Evolutionary conservation across 2,113 vertebrate genomes (phyloP).

Genomic region (Charadrius vociferus): DNA sequence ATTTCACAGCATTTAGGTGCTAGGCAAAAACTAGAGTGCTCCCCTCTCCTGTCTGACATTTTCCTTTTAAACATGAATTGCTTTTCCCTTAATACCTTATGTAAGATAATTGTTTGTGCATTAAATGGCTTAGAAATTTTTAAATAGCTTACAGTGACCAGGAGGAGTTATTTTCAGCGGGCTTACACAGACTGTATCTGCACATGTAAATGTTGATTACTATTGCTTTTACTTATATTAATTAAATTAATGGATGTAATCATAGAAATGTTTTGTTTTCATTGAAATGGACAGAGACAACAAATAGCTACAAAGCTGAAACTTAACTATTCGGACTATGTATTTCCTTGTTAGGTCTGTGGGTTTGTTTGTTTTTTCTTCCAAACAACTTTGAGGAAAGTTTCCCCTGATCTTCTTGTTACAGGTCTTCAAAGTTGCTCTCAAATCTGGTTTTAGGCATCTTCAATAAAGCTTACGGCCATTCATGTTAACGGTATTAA

Average conservation of each 20-base stretch:
- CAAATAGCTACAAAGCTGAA: not conserved
- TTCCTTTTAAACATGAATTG: not conserved
- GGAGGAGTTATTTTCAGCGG: not conserved
- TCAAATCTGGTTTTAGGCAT: not conserved
- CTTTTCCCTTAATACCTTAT: conserved; percentile 1
- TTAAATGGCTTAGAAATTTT: not conserved
- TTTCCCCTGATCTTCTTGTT: not conserved
- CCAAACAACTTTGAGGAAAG: not conserved
- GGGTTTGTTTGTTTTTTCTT: not conserved
- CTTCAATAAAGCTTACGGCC: not conserved
- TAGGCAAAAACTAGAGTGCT: not conserved
- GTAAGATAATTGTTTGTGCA: not conserved
- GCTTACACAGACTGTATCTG: not conserved
- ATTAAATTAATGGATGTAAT: not conserved
- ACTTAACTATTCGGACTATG: not conserved
- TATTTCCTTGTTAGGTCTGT: not conserved
- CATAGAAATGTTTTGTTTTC: not conserved
- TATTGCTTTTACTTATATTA: not conserved
- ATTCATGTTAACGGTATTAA: not conserved
- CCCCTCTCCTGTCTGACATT: not conserved
- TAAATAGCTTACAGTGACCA: not conserved
- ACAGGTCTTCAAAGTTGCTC: not conserved
- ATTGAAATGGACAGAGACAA: not conserved
- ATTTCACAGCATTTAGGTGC: not conserved
- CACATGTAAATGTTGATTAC: not conserved